These are phyloP conservation scores for Odontomachus brunneus DNA, from an alignment of 1,140 invertebrate species.

Conservation along the genomic window DNA sequence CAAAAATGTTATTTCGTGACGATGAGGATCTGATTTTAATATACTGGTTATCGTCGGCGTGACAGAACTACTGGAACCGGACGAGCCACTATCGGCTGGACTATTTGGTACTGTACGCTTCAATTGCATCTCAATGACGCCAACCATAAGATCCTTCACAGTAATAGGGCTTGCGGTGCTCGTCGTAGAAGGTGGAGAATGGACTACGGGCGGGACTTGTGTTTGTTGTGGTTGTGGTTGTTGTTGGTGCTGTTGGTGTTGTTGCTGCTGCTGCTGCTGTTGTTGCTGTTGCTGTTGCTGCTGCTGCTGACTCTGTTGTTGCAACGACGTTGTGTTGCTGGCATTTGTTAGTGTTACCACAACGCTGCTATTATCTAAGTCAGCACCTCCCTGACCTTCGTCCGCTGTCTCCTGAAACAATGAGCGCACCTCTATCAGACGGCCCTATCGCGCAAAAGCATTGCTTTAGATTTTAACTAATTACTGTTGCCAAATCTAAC, in stretches of 20 bases:
- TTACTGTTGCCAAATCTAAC: not conserved
- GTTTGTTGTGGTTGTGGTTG: slow-evolving; percentile 75
- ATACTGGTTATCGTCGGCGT: slow-evolving; percentile 89
- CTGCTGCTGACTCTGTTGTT: slow-evolving; percentile 61
- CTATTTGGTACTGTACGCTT: slow-evolving; percentile 87
- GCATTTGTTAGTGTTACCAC: slow-evolving; percentile 78
- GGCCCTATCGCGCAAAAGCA: slow-evolving; percentile 77
- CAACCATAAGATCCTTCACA: slow-evolving; percentile 91
- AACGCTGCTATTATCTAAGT: slow-evolving; percentile 80
- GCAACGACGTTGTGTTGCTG: slow-evolving; percentile 68
- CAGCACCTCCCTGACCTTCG: slow-evolving; percentile 88
- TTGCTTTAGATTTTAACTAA: slow-evolving; percentile 29
- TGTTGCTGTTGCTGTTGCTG: slow-evolving; percentile 76
- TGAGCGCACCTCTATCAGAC: slow-evolving; percentile 83
- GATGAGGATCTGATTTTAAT: slow-evolving; percentile 85
- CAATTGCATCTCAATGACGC: slow-evolving; percentile 91
- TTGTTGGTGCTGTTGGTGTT: slow-evolving; percentile 73
- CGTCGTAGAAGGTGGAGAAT: slow-evolving; percentile 84
- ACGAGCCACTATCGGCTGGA: slow-evolving; percentile 79
- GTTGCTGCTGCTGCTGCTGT: slow-evolving; percentile 82
- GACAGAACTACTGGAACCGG: slow-evolving; percentile 82
- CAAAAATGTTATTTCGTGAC: slow-evolving; percentile 86
- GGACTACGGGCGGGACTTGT: slow-evolving; percentile 81
- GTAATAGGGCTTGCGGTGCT: slow-evolving; percentile 87
- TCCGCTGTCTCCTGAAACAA: slow-evolving; percentile 92